Evolutionary conservation across 2,797 vertebrate genomes (phyloP), one percentile per base, ranked within the genome.

Genomic region (Pristis pectinata): DNA sequence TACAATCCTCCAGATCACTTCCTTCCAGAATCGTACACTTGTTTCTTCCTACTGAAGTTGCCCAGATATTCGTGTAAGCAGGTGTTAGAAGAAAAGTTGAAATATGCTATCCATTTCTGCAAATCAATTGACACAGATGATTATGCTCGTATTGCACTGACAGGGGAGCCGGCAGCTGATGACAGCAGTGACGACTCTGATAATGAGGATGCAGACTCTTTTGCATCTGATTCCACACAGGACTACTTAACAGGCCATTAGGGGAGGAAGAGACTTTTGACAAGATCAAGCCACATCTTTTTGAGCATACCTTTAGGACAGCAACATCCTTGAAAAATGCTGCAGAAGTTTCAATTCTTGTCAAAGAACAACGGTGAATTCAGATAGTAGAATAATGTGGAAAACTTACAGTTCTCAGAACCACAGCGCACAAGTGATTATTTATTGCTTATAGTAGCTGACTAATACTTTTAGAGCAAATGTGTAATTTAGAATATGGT

Each of bases 41-140:
- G 99, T 96, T 99, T 99, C 97, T 99, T 99, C 97, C 97, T 99
- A 96, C 97, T 99, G 95, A 99, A 99, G 97, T 96, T 99, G 96
- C 99, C 99, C 95, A 97, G 99, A 95, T 99, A 99, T 96, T 99
- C 99, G 10, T 99, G 99, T 93, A 98, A 98, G 96, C 98, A 98
- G 96, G 99, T 99, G 1, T 97, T 99, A 92, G 98, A 99, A 96
- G 99, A 99, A 95, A 99, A 99, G 85, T 97, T 99, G 9, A 99
- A 99, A 95, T 99, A 99, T 0, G 99, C 99, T 95, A 99, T 99
- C 95, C 99, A 99, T 96, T 99, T 99, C 96, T 99, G 99, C 97
- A 99, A 99, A 95, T 99, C 99, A 61, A 99, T 99, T 95, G 99
- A 99, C 98, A 99, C 99, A 0, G 99, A 99, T 13, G 99, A 99